These are phyloP conservation scores for Andrena trimmerana DNA, from an alignment of 2,888 invertebrate species.

Conservation along the genomic window DNA sequence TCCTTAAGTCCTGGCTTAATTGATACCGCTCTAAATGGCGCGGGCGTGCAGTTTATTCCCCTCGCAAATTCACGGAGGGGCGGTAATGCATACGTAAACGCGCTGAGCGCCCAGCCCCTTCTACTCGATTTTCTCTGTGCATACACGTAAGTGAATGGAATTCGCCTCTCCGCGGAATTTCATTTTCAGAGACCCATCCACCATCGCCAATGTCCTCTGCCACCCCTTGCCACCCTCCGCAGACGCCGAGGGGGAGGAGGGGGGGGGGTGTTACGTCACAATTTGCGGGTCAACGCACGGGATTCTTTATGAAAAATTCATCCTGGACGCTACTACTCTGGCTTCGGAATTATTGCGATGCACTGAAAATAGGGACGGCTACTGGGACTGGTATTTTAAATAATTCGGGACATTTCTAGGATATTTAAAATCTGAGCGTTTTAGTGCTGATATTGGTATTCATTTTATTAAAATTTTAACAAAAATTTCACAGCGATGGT, in stretches of 20 bases:
- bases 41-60: conserved; percentile 54
- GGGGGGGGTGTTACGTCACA: conserved; percentile 68
- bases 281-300: conserved; percentile 66
- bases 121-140: conserved; percentile 56
- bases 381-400: background rate
- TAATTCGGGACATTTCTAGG: no score
- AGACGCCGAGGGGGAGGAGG: conserved; percentile 18
- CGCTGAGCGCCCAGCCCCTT: conserved; percentile 20
- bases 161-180: conserved; percentile 75
- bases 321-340: background rate
- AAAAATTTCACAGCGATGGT: no score
- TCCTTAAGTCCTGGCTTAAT: conserved; percentile 60
- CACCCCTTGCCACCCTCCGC: conserved; percentile 9
- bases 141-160: conserved; percentile 72
- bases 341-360: background rate
- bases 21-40: conserved; percentile 57
- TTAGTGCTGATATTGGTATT: no score
- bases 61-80: conserved; percentile 58
- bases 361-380: background rate
- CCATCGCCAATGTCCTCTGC: conserved; percentile 61
- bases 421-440: no score
- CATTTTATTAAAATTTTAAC: no score
- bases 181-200: conserved; percentile 76
- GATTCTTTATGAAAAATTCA: conserved; percentile 31
- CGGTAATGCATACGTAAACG: conserved; percentile 60